phyloP scores from a whole-genome alignment of 2,888 invertebrate genomes.

The Parnassius glacialis region DNA sequence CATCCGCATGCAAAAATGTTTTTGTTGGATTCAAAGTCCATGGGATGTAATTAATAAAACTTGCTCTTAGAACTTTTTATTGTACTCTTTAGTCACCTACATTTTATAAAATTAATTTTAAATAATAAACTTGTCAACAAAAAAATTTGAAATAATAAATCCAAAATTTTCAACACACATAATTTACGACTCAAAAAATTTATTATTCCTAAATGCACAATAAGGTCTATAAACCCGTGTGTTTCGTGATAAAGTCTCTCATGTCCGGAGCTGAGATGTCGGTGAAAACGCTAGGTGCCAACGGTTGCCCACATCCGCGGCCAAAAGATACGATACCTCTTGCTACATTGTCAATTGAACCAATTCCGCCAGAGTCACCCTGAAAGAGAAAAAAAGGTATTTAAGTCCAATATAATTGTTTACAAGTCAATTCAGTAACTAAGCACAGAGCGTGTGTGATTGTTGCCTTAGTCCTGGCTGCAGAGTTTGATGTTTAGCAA shows the following conservation, averaged over 20 bases:
- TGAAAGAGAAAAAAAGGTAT: slow-evolving; percentile 28
- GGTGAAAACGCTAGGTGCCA: slow-evolving; percentile 60
- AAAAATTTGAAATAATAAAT: slow-evolving; percentile 1
- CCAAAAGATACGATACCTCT: slow-evolving; percentile 65
- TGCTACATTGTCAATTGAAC: slow-evolving; percentile 53
- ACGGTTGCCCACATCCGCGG: slow-evolving; percentile 54
- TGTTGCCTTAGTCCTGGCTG: too few species aligned
- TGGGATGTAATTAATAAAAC: too few species aligned
- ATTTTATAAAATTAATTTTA: too few species aligned
- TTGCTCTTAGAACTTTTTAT: too few species aligned
- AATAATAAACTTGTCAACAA: too few species aligned
- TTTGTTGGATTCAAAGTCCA: too few species aligned
- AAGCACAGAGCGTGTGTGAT: too few species aligned
- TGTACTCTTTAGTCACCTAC: too few species aligned
- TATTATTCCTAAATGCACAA: not conserved
- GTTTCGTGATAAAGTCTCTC: slow-evolving; percentile 50
- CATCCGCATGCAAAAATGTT: too few species aligned
- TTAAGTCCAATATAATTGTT: too few species aligned
- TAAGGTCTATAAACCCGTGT: slow-evolving; percentile 44
- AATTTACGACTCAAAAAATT: slow-evolving; percentile 1
- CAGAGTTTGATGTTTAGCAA: too few species aligned
- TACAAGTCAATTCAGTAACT: too few species aligned
- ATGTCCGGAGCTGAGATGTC: slow-evolving; percentile 51
- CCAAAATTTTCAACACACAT: not conserved
- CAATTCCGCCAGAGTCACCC: slow-evolving; percentile 66